Evolutionary conservation across 2,888 invertebrate species (phyloP).

Genomic region (Rhopalosiphum nymphaeae): DNA sequence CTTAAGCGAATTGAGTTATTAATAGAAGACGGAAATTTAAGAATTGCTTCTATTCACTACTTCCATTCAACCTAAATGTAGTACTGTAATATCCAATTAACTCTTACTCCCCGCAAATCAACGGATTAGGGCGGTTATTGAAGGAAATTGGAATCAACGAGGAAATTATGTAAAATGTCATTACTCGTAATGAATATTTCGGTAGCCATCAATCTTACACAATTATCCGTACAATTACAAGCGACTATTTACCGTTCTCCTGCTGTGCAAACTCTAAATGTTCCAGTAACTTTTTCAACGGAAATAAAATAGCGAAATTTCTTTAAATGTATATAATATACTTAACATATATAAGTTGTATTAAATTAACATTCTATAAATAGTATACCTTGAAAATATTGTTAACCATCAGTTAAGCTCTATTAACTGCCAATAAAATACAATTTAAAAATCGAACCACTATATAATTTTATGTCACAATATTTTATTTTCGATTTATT

Average conservation of each 20-base stretch:
- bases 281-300: neutral
- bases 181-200: slow-evolving; percentile 44
- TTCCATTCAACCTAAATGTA: neutral
- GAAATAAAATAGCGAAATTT: neutral
- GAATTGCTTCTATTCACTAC: slow-evolving; percentile 25
- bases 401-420: neutral
- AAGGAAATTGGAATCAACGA: slow-evolving; percentile 31
- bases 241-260: neutral
- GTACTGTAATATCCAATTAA: slow-evolving; percentile 39
- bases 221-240: neutral
- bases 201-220: slow-evolving; percentile 2
- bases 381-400: neutral
- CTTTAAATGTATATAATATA: neutral
- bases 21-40: slow-evolving; percentile 20
- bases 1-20: neutral
- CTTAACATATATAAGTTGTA: neutral
- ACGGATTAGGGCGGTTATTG: slow-evolving; percentile 10
- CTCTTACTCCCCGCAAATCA: slow-evolving; percentile 25
- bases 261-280: neutral
- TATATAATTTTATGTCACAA: neutral
- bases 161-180: slow-evolving; percentile 34
- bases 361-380: neutral
- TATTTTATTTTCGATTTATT: neutral
- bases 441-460: neutral
- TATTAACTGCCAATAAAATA: neutral